Evolutionary conservation across 2,797 vertebrate species (phyloP), one percentile per base, ranked within the genome.

Genomic region (Cirrhinus mrigala): DNA sequence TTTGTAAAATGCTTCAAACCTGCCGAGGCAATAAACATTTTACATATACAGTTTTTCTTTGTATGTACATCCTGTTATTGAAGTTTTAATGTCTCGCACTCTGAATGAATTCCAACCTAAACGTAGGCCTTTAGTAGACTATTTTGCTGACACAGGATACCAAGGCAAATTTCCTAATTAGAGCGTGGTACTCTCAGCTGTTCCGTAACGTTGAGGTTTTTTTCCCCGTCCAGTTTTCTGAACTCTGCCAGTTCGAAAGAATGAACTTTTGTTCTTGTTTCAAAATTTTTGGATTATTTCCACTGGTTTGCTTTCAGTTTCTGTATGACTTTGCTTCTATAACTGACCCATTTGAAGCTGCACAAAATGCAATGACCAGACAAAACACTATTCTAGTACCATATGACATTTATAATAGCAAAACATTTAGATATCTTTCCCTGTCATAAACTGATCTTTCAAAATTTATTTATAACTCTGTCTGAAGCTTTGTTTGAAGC

Each of bases 11-110:
- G 20, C 58, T 73, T 66, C 27, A 78, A 81, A 80, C 71, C 46
- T 75, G 50, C 16, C 20, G 11, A 62, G 33, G 73, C 46, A 89
- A 89, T 88, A 89, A 87, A 87, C 20, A 20, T 79, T 74, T 82
- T 58, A 22, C n/a, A 40, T 29, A 82, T 15, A 68, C 24, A 44
- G 14, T 58, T 74, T 76, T 68, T 66, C 15, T 66, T 22, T 87
- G 52, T 52, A 73, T 33, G n/a, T 81, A 18, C 62, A 6, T 74
- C 14, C 4, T n/a, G 2, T 29, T 56, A 70, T 9, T 48, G 20
- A 79, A 27, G 76, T 46, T 79, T 3, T 16, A 81, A 81, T 20
- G 12, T 16, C 14, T 4, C 50, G 22, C 33, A 29, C 12, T 20
- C 40, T 50, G 24, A 48, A 48, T 54, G 1, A 16, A 16, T n/a